A percentile compares a stretch with the other conserved stretches of the same genome.
These are phyloP conservation scores for Paguma larvata DNA, from an alignment of 2,797 vertebrate species.

Conservation along the genomic window DNA sequence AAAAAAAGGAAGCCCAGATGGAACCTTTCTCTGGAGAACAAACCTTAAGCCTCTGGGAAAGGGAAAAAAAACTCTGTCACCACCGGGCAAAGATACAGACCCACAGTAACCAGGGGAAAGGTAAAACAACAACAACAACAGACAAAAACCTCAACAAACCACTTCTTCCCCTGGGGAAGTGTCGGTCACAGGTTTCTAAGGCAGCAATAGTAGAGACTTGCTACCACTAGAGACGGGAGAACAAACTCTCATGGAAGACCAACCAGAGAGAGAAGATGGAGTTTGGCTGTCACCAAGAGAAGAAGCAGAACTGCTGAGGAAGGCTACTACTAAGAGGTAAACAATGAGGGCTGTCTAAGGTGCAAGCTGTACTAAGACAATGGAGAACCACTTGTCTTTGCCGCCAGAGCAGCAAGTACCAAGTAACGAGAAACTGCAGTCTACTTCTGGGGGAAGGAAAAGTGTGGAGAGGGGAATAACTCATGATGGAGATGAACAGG, in stretches of 20 bases:
- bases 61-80: not conserved
- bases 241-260: not conserved
- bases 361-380: not conserved
- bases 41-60: not conserved
- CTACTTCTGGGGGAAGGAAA: not conserved
- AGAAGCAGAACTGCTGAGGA: not conserved
- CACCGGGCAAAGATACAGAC: not conserved
- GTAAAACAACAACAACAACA: not conserved
- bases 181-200: not conserved
- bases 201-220: not conserved
- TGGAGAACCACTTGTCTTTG: not conserved
- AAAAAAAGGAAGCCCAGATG: not conserved
- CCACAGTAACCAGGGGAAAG: not conserved
- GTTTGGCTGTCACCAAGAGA: not conserved
- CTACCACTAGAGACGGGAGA: not conserved
- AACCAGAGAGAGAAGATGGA: not conserved
- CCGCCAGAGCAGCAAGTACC: not conserved
- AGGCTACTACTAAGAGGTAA: not conserved
- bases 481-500: not conserved
- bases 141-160: not conserved
- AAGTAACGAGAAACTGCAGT: not conserved
- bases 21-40: not conserved
- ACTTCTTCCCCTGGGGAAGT: not conserved
- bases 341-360: not conserved
- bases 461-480: not conserved